phyloP scores from a whole-genome alignment of 1,140 invertebrate species.

The Cryptotermes secundus region DNA sequence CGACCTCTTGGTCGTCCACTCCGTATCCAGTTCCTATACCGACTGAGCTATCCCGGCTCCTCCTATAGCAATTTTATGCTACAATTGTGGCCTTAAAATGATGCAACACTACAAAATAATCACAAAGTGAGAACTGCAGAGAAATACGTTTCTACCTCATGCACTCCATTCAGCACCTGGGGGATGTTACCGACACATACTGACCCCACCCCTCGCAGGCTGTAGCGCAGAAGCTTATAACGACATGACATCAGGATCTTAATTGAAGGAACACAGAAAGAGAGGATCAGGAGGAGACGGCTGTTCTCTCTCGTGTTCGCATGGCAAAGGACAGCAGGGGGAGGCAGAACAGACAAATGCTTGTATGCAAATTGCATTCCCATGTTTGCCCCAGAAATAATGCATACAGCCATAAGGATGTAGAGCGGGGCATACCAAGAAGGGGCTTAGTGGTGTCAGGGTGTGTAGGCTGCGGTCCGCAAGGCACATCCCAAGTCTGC shows the following conservation, averaged over 20 bases:
- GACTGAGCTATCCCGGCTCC: no score
- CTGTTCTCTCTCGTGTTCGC: not conserved
- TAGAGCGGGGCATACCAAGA: not conserved
- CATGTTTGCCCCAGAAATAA: slow-evolving; percentile 6
- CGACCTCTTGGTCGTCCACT: no score
- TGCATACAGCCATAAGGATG: slow-evolving; percentile 21
- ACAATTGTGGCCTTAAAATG: no score
- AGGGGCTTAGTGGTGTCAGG: not conserved
- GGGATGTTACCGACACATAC: not conserved
- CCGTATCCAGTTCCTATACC: no score
- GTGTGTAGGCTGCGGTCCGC: not conserved
- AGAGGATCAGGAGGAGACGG: not conserved
- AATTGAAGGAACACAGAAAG: not conserved
- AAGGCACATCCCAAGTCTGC: not conserved
- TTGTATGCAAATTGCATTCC: slow-evolving; percentile 28
- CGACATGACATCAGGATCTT: not conserved
- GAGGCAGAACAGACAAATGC: not conserved
- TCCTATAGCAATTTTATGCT: no score
- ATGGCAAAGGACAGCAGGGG: not conserved
- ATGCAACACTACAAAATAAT: no score
- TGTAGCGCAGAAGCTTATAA: not conserved
- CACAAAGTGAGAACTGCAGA: no score
- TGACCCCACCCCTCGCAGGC: not conserved
- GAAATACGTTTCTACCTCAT: no score
- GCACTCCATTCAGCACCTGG: no score